A percentile compares a stretch with the other conserved stretches of the same genome.
Evolutionary conservation across 2,113 vertebrate genomes (phyloP).

Genomic region (Todiramphus chloris): DNA sequence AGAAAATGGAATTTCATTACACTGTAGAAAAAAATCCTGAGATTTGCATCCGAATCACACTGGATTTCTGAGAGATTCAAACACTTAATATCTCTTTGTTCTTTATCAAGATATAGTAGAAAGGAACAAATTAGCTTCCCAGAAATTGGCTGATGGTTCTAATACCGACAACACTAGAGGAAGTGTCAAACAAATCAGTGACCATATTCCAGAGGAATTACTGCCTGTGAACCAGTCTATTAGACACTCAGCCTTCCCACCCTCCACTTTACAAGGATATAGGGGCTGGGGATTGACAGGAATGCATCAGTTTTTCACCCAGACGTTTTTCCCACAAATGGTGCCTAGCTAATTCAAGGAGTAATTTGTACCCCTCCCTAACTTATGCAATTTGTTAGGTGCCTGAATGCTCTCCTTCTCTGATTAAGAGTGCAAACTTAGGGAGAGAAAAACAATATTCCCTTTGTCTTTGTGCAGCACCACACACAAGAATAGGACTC

Average conservation of each 20-base stretch:
- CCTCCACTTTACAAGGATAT: neutral
- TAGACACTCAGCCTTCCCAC: neutral
- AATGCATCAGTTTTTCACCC: neutral
- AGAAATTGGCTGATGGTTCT: conserved; percentile 30
- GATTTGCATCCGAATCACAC: neutral
- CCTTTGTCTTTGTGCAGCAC: conserved; percentile 57
- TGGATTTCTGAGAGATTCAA: neutral
- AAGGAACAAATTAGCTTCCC: conserved; percentile 18
- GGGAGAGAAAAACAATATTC: conserved; percentile 11
- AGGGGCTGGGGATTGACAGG: neutral
- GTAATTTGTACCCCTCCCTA: neutral
- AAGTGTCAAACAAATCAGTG: conserved; percentile 43
- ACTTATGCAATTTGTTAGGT: neutral
- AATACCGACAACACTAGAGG: neutral
- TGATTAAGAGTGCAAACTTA: conserved; percentile 23
- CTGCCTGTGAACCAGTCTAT: conserved; percentile 1
- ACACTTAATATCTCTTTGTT: neutral
- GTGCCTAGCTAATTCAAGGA: neutral
- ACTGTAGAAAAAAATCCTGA: neutral
- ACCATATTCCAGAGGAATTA: conserved; percentile 26
- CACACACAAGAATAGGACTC: neutral
- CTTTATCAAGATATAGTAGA: neutral
- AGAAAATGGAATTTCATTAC: neutral
- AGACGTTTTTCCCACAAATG: neutral
- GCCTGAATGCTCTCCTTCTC: conserved; percentile 11